Base-by-base conservation (phyloP, 2,797 vertebrate genomes). In the Monodelphis domestica region DNA sequence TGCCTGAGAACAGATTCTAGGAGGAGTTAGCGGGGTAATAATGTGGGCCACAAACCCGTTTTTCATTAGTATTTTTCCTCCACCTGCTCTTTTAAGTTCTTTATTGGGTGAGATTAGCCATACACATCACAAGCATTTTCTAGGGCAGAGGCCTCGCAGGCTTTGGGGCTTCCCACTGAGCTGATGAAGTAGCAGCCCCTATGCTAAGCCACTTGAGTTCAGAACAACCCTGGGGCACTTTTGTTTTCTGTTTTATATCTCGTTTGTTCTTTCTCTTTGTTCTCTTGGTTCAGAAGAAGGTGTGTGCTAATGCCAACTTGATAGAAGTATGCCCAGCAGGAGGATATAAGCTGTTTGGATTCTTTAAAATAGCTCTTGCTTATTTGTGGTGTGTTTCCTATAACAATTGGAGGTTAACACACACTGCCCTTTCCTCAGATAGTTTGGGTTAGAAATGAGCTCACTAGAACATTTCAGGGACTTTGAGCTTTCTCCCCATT, bases 171-270 rank as follows among this genome's bases (percentile, higher is more conserved):
- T 97, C 97, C 97, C 91, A 89, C 97, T 96, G 97, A 94, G 97
- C 94, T 95, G 97, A 95, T 97, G 97, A 98, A 97, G 94, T 92
- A 84, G 94, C 33, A 14, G 97, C 97, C 97, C 97, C 96, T 96
- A 78, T 92, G 94, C 96, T 96, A 96, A 97, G 95, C 97, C 11
- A 50, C 93, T 95, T 95, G 97, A 97, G 96, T 97, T 93, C 97
- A 96, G 97, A 98, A 95, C 96, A 98, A 98, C 97, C 94, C 93
- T 84, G 1, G 97, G 97, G 95, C 98, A 97, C 93, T 98, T 98
- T 97, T 97, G 90, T 96, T 98, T 95, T 97, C 95, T 97, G 94
- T 97, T 98, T 98, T 94, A 95, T 91, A 95, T 78, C 94, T 3
- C 33, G 6, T 98, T 98, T 98, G 93, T 96, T 98, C 33, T 53